Conservation (phyloP, 1,140 invertebrate species). For the Campodea augens region DNA sequence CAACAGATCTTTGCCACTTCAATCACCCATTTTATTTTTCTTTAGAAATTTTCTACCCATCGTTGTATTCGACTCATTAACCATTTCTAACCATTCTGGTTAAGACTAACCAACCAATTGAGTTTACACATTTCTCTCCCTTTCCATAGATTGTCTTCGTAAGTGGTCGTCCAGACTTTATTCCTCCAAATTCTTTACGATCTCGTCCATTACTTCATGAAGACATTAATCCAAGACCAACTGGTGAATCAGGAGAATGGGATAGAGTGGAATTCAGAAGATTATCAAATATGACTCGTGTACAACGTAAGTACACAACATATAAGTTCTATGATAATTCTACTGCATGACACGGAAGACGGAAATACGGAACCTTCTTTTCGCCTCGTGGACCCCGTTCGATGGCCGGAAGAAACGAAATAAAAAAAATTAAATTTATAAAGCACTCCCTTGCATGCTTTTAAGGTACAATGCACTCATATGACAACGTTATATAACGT, state of each 20-base stretch:
- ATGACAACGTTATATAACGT: background rate
- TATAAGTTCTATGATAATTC: background rate
- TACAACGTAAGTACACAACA: background rate
- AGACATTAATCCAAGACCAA: background rate
- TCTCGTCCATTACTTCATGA: background rate
- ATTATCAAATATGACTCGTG: background rate
- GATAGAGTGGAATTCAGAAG: background rate
- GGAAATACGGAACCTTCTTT: no score
- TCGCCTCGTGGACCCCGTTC: no score
- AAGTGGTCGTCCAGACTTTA: background rate
- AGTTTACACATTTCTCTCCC: background rate
- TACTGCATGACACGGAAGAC: no score
- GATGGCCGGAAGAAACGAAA: no score
- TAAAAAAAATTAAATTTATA: background rate
- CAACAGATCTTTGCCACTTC: background rate
- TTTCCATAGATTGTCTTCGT: background rate
- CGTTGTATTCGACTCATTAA: background rate
- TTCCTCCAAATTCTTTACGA: background rate
- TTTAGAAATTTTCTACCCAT: background rate
- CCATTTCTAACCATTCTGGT: background rate
- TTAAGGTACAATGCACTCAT: background rate
- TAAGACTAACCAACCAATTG: background rate
- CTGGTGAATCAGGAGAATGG: no score
- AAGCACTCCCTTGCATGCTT: background rate
- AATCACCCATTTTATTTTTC: background rate